Evolutionary conservation across 64 coral and sea anemone species (phyloP).

Genomic region (Stylophora pistillata): DNA sequence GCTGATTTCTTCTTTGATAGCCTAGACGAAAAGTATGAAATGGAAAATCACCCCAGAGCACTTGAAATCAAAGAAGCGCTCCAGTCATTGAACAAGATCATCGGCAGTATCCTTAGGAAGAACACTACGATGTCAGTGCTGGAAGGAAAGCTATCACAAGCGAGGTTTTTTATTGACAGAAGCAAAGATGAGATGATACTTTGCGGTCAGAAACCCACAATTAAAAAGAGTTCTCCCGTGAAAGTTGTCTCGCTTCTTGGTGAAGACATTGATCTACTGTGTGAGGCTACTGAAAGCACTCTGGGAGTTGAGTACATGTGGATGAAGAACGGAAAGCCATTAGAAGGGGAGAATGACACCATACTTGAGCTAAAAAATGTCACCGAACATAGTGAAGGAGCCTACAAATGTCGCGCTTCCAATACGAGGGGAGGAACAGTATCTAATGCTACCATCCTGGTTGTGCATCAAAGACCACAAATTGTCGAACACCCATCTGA

Average conservation of each 20-base stretch:
- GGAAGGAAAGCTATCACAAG: background rate
- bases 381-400: slow-evolving; percentile 24
- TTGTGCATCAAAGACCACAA: slow-evolving; percentile 22
- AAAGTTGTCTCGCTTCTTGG: background rate
- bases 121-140: background rate
- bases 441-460: slow-evolving; percentile 53
- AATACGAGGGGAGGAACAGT: slow-evolving; percentile 29
- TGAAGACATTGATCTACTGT: background rate
- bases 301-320: background rate
- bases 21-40: slow-evolving; percentile 30
- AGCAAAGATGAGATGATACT: slow-evolving; percentile 21
- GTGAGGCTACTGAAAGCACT: slow-evolving; percentile 14
- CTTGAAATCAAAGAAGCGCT: slow-evolving; percentile 23
- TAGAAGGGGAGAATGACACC: background rate
- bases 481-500: slow-evolving; percentile 27
- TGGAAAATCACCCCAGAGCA: slow-evolving; percentile 24
- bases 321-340: slow-evolving; percentile 16
- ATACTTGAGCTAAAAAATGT: slow-evolving; percentile 8
- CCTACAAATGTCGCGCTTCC: slow-evolving; percentile 28
- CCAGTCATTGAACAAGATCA: background rate
- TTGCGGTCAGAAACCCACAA: slow-evolving; percentile 36
- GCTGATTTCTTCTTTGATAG: slow-evolving; percentile 14
- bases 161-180: background rate
- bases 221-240: slow-evolving; percentile 6
- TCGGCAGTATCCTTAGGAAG: background rate